Base-by-base conservation (phyloP, 1,140 invertebrate species). In the Archivesica marissinica region DNA sequence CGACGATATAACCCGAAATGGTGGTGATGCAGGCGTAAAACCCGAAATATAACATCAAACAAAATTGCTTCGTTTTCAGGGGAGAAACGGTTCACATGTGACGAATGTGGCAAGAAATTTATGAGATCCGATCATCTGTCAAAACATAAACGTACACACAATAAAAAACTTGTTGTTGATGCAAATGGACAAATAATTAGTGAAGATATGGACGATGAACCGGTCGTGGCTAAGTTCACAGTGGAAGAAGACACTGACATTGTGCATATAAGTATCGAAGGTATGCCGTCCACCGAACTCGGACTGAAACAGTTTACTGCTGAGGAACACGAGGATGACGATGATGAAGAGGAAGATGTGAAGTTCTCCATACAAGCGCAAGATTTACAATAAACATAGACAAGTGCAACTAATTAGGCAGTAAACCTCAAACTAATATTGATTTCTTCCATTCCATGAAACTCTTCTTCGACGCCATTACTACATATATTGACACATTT, bases 61-160 rank as follows among this genome's bases (percentile, higher is more conserved):
- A n/a, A n/a, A n/a, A n/a, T n/a, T n/a, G n/a, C n/a, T n/a, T n/a
- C n/a, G n/a, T n/a, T 74, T 74, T 50, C 97, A 0, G 98, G 98
- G 11, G 98, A 99, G 92, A 99, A 99, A 94, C 98, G 98, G 92
- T 99, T 99, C 94, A 96, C 96, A 4, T 99, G 98, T 92, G 92
- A 94, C 15, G 96, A 97, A 30, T 99, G 98, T 92, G 95, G 96
- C 78, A 96, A 98, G 88, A 95, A 97, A 77, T 99, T 99, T 94
- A 99, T 99, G 97, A 95, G 98, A 75, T 98, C 93, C 85, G 94
- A 94, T 56, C 94, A 94, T 72, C 74, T 94, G 44, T 91, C 92
- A 17, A 94, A 94, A 88, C 94, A 94, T 79, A 92, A 90, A 61
- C 92, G 92, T 97, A 94, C 93, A 11, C 93, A 94, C 75, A 90